These are phyloP conservation scores for Cecidostiba fungosa DNA, from an alignment of 2,888 invertebrate genomes.

Conservation along the genomic window DNA sequence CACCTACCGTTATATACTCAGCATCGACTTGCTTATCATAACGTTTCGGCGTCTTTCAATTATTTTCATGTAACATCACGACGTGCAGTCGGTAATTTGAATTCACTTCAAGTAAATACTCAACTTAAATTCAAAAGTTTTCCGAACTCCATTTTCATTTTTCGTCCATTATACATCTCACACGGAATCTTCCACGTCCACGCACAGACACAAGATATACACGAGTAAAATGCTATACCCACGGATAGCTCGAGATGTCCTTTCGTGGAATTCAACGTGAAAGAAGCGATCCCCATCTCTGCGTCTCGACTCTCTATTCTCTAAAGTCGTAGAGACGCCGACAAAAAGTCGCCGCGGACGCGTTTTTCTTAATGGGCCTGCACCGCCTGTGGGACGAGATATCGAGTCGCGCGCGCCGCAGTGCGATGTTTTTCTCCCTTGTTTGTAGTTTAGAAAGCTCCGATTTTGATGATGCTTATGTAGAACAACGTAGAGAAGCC, in stretches of 20 bases:
- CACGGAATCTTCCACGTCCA: not conserved
- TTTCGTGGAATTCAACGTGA: conserved; percentile 35
- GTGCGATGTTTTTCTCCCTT: conserved; percentile 17
- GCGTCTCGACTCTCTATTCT: conserved; percentile 46
- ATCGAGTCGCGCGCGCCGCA: conserved; percentile 32
- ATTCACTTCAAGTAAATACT: not conserved
- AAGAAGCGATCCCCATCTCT: conserved; percentile 23
- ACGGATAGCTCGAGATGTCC: conserved; percentile 18
- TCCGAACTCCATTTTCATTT: not conserved
- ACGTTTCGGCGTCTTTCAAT: not conserved
- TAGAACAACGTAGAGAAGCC: not conserved
- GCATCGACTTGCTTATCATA: not conserved
- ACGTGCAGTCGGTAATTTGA: not conserved
- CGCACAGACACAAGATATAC: not conserved
- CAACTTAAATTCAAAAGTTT: not conserved
- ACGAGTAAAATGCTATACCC: not conserved
- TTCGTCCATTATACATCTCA: too few species aligned
- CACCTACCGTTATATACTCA: not conserved
- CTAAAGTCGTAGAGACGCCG: conserved; percentile 31
- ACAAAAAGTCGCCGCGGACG: conserved; percentile 40
- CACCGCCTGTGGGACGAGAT: conserved; percentile 21
- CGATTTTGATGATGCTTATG: conserved; percentile 22
- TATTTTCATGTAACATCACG: not conserved
- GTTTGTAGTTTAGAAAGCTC: conserved; percentile 52
- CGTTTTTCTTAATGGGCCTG: conserved; percentile 39